A percentile compares a stretch with the other conserved stretches of the same genome.
These are phyloP conservation scores for Steinernema carpocapsae DNA, from an alignment of 2,888 invertebrate genomes.

Conservation along the genomic window DNA sequence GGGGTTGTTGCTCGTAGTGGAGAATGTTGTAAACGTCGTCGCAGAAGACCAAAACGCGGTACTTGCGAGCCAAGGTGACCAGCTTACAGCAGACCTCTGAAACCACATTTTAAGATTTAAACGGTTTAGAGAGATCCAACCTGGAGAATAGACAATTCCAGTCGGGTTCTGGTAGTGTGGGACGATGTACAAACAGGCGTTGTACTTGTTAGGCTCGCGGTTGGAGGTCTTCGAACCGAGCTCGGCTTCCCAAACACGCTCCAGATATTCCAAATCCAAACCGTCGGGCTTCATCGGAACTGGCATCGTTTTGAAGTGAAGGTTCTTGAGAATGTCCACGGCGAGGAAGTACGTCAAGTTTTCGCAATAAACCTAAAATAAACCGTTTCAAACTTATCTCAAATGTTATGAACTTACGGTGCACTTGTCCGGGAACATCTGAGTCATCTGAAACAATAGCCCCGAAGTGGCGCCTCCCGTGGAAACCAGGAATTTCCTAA, in stretches of 20 bases:
- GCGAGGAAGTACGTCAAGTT: conserved; percentile 77
- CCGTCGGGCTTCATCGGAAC: conserved; percentile 73
- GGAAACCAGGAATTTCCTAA: conserved; percentile 73
- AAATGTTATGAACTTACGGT: conserved; percentile 68
- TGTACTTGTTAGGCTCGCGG: conserved; percentile 67
- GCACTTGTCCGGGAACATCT: conserved; percentile 63
- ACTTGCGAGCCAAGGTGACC: conserved; percentile 67
- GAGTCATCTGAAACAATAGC: conserved; percentile 73
- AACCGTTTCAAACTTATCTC: no score
- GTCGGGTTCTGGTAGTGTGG: conserved; percentile 76
- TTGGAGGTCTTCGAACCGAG: background rate
- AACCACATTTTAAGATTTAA: no score
- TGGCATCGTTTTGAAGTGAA: conserved; percentile 69
- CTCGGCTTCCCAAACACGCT: conserved; percentile 50
- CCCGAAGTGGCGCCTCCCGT: conserved; percentile 76
- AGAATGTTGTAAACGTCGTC: conserved; percentile 77
- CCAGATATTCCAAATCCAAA: conserved; percentile 72
- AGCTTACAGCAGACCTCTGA: conserved; percentile 66
- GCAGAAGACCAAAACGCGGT: conserved; percentile 72
- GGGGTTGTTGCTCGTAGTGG: conserved; percentile 70
- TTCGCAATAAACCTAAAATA: conserved; percentile 73
- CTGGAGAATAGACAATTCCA: conserved; percentile 67
- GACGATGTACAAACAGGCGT: conserved; percentile 74
- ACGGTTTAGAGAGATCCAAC: background rate
- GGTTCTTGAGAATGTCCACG: conserved; percentile 73